Evolutionary conservation across 1,140 invertebrate species (phyloP).

Genomic region (Zaprionus taronus): DNA sequence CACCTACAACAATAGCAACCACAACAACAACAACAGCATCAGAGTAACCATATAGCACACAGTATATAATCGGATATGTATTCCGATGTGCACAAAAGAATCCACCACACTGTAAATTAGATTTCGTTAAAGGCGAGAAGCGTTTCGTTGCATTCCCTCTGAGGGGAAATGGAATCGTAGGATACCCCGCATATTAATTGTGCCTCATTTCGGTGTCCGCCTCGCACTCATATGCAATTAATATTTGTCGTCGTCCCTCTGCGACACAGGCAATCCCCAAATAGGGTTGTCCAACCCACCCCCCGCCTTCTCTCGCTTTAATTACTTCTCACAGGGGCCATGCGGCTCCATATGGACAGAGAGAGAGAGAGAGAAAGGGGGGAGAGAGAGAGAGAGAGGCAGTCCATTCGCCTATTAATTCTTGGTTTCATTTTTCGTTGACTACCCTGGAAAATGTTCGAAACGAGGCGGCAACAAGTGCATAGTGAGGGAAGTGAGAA

Average conservation of each 20-base stretch:
- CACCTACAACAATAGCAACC: conserved; percentile 32
- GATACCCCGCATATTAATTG: conserved; percentile 71
- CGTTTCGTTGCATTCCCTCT: background rate
- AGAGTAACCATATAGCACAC: conserved; percentile 12
- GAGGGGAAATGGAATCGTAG: conserved; percentile 24
- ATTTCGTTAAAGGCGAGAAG: conserved; percentile 63
- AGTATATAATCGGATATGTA: conserved; percentile 31
- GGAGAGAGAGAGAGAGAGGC: background rate
- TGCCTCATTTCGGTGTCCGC: conserved; percentile 73
- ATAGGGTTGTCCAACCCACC: conserved; percentile 32
- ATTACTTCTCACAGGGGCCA: conserved; percentile 73
- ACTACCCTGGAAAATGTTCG: conserved; percentile 22
- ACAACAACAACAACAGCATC: conserved; percentile 13
- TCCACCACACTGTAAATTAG: conserved; percentile 66
- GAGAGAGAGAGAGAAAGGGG: background rate
- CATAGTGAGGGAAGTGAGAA: background rate
- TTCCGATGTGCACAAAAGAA: conserved; percentile 10
- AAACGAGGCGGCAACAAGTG: conserved; percentile 23
- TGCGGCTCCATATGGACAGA: conserved; percentile 19
- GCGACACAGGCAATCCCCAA: conserved; percentile 28
- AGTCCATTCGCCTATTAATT: conserved; percentile 40
- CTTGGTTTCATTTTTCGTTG: conserved; percentile 46
- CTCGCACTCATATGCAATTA: conserved; percentile 76
- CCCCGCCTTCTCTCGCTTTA: conserved; percentile 39
- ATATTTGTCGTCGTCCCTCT: conserved; percentile 68